Conservation (phyloP, 2,888 invertebrate species). For the Ctena decussata region DNA sequence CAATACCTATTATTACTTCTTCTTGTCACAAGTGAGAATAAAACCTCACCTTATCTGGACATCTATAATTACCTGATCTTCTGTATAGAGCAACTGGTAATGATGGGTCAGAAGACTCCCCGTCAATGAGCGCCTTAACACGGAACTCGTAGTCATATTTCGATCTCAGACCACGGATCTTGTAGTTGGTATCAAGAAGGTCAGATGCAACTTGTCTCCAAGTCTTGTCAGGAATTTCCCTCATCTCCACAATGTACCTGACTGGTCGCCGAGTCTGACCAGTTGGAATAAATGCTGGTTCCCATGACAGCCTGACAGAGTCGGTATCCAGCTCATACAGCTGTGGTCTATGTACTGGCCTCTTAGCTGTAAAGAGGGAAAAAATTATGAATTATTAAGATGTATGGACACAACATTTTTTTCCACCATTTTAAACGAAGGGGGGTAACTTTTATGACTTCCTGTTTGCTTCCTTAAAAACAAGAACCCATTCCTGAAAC, state of each 20-base stretch:
- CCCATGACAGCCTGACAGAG: conserved; percentile 81
- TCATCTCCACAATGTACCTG: conserved; percentile 71
- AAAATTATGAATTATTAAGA: too few species aligned
- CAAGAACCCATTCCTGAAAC: too few species aligned
- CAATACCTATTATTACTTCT: too few species aligned
- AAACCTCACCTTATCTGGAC: too few species aligned
- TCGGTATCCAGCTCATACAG: conserved; percentile 79
- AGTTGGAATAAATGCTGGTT: conserved; percentile 70
- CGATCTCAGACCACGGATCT: conserved; percentile 90
- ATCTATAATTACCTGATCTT: conserved; percentile 75
- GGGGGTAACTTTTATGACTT: too few species aligned
- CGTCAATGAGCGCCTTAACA: conserved; percentile 96
- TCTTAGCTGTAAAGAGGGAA: conserved; percentile 44
- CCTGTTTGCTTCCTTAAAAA: too few species aligned
- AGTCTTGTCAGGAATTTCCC: conserved; percentile 75
- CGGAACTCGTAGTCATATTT: conserved; percentile 98
- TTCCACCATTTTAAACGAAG: too few species aligned
- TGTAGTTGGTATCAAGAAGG: conserved; percentile 74
- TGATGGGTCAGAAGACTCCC: conserved; percentile 97
- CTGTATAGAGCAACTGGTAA: conserved; percentile 90
- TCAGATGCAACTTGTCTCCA: conserved; percentile 75
- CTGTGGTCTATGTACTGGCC: conserved; percentile 80
- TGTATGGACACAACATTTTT: too few species aligned
- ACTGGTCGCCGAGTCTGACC: conserved; percentile 32
- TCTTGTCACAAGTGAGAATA: too few species aligned